phyloP scores from a whole-genome alignment of 2,797 vertebrate species.

The Gymnocypris eckloni region DNA sequence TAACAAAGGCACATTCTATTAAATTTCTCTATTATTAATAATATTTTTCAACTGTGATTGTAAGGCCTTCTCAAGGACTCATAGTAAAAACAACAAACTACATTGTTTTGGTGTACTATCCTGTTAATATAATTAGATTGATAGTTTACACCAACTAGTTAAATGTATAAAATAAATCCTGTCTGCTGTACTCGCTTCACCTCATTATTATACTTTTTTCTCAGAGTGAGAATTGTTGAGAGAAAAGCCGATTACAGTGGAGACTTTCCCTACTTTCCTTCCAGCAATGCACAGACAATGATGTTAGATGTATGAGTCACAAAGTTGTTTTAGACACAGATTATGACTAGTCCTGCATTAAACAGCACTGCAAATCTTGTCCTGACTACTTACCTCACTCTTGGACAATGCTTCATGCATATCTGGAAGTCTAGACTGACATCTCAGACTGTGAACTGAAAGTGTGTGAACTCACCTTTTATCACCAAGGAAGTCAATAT shows the following conservation, averaged over 20 bases:
- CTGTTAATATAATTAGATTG: neutral
- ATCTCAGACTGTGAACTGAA: slow-evolving; percentile 6
- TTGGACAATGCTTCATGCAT: neutral
- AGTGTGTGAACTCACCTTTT: neutral
- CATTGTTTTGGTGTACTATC: too few species aligned
- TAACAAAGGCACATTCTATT: neutral
- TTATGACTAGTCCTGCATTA: neutral
- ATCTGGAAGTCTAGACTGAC: neutral
- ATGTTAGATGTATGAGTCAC: neutral
- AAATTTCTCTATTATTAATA: neutral
- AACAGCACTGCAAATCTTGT: neutral
- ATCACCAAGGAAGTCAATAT: neutral
- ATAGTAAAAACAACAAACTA: neutral
- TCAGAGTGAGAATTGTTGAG: neutral
- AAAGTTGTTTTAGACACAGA: neutral
- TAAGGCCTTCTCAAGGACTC: neutral
- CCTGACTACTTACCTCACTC: neutral
- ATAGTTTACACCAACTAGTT: neutral
- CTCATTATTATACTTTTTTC: neutral
- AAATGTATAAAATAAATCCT: neutral
- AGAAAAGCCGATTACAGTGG: neutral
- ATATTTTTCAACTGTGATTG: neutral
- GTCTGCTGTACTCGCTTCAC: neutral
- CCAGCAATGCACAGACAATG: neutral
- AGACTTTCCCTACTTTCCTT: neutral